Base-by-base conservation (phyloP, 2,113 vertebrate genomes). In the Platichthys flesus region DNA sequence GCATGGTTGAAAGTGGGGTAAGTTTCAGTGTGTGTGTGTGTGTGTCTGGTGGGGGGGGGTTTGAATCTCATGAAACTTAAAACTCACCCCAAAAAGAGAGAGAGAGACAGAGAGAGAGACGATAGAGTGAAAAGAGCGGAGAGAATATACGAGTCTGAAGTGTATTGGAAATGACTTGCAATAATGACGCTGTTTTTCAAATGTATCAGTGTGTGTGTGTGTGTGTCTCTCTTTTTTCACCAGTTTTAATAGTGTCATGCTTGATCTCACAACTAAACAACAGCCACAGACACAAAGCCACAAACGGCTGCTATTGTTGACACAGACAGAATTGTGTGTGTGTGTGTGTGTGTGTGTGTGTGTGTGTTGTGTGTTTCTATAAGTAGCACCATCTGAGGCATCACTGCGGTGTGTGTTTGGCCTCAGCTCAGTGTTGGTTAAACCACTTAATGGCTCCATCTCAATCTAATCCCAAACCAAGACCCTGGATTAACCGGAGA, bases 391-490 rank as follows among this genome's bases (percentile, higher is more conserved):
- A 80, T 89, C 81, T 61, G 78, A 88, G 57, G 86, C 83, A 55
- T 89, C 72, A n/a, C 76, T 74, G 78, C 74, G 70, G 78, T 60
- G 65, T 55, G 63, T 82, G 85, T 88, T 90, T 90, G 85, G 88
- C 79, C 79, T 82, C 60, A 52, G 82, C 71, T 91, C 86, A 75
- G 71, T 66, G 76, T 79, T 84, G 86, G 88, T 92, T 90, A 91
- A 92, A 91, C 90, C 85, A 91, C 90, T 91, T 90, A 90, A 90
- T 91, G 85, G 86, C 86, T 85, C 72, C 86, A 88, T 90, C 87
- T 85, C 70, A 7, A 76, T 89, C 86, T 90, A 90, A 91, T 92
- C 90, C 89, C 85, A 90, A 84, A 90, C 88, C 89, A 85, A 91
- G 89, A 90, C 85, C 86, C 73, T 58, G 89, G 88, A 92, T 92